These are phyloP conservation scores for Sylvia borin DNA, from an alignment of 2,797 vertebrate genomes.

Conservation along the genomic window DNA sequence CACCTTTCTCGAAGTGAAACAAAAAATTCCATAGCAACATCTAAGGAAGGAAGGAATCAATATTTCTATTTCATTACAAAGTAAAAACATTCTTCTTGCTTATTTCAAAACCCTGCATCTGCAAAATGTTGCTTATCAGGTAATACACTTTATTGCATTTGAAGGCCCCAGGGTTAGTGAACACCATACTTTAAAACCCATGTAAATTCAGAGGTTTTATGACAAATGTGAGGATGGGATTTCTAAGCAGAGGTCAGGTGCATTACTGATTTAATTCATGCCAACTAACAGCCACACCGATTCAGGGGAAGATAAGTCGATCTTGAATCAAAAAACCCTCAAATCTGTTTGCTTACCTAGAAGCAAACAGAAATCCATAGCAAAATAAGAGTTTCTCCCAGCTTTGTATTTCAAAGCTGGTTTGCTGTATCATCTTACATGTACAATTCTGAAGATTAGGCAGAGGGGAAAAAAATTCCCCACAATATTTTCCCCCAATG, in stretches of 20 bases:
- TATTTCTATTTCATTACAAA: neutral
- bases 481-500: neutral
- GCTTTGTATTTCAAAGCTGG: neutral
- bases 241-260: neutral
- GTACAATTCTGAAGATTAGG: neutral
- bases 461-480: neutral
- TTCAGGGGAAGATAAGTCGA: neutral
- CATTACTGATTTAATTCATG: neutral
- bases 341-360: neutral
- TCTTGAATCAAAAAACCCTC: neutral
- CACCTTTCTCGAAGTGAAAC: neutral
- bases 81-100: neutral
- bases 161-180: neutral
- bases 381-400: neutral
- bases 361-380: slow-evolving; percentile 1
- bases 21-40: neutral
- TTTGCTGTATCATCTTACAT: neutral
- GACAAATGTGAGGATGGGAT: neutral
- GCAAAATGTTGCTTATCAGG: neutral
- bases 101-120: neutral
- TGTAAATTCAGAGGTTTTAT: neutral
- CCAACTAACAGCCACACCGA: neutral
- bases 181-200: neutral
- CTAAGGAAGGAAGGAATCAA: neutral
- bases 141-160: neutral